phyloP scores from a whole-genome alignment of 2,113 vertebrate genomes.

The Oncorhynchus nerka region DNA sequence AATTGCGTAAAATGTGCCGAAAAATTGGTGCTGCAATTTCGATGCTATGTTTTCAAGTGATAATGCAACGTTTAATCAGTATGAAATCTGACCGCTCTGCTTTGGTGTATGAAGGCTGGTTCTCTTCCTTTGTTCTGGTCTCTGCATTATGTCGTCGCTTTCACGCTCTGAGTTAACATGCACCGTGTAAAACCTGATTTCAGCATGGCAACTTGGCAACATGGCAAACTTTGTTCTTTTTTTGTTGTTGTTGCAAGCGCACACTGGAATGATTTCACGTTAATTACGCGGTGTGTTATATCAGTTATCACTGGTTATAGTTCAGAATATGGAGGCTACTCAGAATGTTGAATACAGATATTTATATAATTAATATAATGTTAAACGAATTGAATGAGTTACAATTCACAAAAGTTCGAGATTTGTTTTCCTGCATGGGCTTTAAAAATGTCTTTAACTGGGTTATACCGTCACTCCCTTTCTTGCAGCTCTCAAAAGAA shows the following conservation, averaged over 20 bases:
- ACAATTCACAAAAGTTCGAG: not conserved
- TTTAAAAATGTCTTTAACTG: constrained; percentile 17
- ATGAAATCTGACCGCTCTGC: constrained; percentile 66
- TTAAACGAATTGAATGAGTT: not conserved
- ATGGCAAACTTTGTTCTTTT: constrained; percentile 40
- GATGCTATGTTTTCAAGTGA: constrained; percentile 27
- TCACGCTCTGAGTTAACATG: constrained; percentile 69
- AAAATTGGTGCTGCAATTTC: constrained; percentile 47
- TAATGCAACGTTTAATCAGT: constrained; percentile 67
- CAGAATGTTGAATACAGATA: not conserved
- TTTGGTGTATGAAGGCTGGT: constrained; percentile 35
- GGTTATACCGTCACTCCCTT: not conserved
- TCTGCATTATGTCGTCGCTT: constrained; percentile 60
- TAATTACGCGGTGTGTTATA: constrained; percentile 63
- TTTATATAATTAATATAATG: not conserved
- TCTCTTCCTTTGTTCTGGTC: constrained; percentile 63
- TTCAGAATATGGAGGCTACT: not conserved
- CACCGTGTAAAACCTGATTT: constrained; percentile 57
- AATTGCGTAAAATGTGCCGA: constrained; percentile 61
- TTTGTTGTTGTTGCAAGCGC: constrained; percentile 1
- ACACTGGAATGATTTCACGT: constrained; percentile 44
- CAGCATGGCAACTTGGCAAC: constrained; percentile 34
- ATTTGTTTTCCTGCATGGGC: not conserved
- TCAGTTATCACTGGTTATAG: constrained; percentile 54
- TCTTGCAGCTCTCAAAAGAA: constrained; percentile 9